Conservation (phyloP, 2,797 vertebrate genomes). For the Ceryle rudis region DNA sequence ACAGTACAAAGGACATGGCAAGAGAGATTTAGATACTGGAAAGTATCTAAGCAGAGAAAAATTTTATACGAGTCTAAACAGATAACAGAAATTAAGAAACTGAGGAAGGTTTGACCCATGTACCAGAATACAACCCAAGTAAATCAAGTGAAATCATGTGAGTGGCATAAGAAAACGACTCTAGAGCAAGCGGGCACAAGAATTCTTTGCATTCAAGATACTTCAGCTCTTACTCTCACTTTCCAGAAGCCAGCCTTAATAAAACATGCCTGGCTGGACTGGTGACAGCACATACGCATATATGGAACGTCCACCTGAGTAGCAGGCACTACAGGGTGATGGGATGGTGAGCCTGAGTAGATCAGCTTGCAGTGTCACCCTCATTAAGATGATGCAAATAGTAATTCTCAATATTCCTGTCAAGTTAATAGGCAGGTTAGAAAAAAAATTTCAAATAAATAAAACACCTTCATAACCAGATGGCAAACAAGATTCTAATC, state of each 20-base stretch:
- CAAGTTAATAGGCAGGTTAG: neutral
- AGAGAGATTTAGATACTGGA: neutral
- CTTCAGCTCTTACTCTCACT: neutral
- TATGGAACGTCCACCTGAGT: neutral
- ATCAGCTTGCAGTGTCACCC: neutral
- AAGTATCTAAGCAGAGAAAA: neutral
- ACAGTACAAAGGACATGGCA: neutral
- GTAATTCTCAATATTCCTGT: neutral
- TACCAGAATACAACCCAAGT: neutral
- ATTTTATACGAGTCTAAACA: neutral
- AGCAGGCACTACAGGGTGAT: neutral
- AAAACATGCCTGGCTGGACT: neutral
- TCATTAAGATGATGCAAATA: neutral
- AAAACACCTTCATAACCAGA: neutral
- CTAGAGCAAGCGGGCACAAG: neutral
- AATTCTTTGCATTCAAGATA: neutral
- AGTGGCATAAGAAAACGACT: neutral
- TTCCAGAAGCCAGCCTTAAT: neutral
- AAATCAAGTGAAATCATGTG: neutral
- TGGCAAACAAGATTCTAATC: neutral
- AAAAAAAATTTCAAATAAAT: neutral
- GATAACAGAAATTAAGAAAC: neutral
- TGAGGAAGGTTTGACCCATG: neutral
- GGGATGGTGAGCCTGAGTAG: neutral
- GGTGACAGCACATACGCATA: neutral